Evolutionary conservation across 2,888 invertebrate species (phyloP), one percentile per base, ranked within the genome.

Genomic region (Syritta pipiens): DNA sequence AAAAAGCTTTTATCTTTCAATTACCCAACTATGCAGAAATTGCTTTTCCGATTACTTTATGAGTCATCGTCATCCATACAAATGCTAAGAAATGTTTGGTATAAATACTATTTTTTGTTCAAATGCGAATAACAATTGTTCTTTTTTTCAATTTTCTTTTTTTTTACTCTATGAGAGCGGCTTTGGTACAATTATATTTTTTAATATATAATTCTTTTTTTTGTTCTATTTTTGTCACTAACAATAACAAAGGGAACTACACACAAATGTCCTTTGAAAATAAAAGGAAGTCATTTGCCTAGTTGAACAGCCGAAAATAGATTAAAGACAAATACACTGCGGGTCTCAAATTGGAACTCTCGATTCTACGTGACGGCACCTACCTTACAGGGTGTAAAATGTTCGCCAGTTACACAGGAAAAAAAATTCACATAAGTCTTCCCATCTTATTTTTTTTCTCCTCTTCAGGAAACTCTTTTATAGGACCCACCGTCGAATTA

Each of bases 151-250:
- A n/a, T n/a, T n/a, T 62, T 62, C 26, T 14, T 17, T 4, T 28
- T 3, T 26, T 42, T 42, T 26, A 60, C 69, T 69, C 69, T 76
- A 69, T 69, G 57, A 76, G 76, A 76, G 76, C 44, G 62, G 53
- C 57, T 76, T 69, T 63, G 42, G 55, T 76, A 40, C 35, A 76
- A 69, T 63, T 76, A 76, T 69, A 76, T 76, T 62, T 42, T 32
- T 28, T 24, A 22, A 0, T 48, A 68, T 63, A 69, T 69, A 69
- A 76, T 69, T 59, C 17, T 26, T 40, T 48, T 6, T 32, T 44
- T 24, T 19, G 17, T 22, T 26, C 22, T 22, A 5, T 32, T 32
- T 37, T n/a, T n/a, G 35, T 51, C 14, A 28, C 22, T 20, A 49
- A 59, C 24, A 51, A 35, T 44, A 53, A 55, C 12, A 55, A 60